Base-by-base conservation (phyloP, 2,113 vertebrate genomes). In the Oreochromis aureus region DNA sequence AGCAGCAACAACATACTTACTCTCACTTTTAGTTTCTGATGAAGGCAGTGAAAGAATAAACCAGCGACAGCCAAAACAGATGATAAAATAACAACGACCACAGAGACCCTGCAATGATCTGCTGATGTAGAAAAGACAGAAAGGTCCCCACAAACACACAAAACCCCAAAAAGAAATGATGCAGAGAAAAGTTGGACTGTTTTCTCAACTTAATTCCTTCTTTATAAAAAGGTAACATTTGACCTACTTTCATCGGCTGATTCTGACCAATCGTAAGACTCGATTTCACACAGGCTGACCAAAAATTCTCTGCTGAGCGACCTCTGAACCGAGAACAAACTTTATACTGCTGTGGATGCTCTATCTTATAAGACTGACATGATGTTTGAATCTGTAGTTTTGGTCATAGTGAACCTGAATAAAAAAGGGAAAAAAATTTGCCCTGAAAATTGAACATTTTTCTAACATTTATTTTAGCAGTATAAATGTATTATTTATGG, bases 41-140 rank as follows among this genome's bases (percentile, higher is more conserved):
- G 22, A 24, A 24, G 22, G 22, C 22, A 32, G 27, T 34, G 27
- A 61, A 32, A 61, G 27, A 61, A 18, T 30, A 59, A 59, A 59
- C 56, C 0, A 59, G 0, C 0, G 0, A 30, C 56, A 59, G 0
- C 0, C 0, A 1, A 16, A 59, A 59, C 56, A 59, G 56, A 58
- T 16, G 13, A 9, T 59, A 2, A 16, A 2, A 24, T 24, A 3
- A 56, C 22, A 0, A 56, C 11, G 2, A 56, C 54, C 54, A 56
- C 54, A 56, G 54, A 56, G 54, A 56, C 22, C 2, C 54, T 56
- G 54, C 10, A 24, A 12, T 5, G 0, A 7, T 24, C 0, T 13
- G 54, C 3, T 13, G 54, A 56, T 24, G 54, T 6, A 24, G 3
- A 24, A 24, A 24, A 0, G n/a, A 1, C 10, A 41, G 18, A 0